These are phyloP conservation scores for Galerucella pusilla DNA, from an alignment of 2,888 invertebrate genomes.

Conservation along the genomic window DNA sequence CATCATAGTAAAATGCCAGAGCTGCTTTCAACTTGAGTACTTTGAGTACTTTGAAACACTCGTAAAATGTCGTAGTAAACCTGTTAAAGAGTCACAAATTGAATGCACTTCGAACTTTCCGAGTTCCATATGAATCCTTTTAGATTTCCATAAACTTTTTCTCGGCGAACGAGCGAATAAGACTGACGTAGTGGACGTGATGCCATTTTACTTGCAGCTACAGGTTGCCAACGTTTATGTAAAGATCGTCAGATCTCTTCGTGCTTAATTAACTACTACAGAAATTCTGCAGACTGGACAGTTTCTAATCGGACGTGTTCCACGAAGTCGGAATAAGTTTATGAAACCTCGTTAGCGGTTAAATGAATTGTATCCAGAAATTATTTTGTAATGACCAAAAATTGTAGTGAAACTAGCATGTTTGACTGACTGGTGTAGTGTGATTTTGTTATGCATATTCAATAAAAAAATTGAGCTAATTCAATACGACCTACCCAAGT, in stretches of 20 bases:
- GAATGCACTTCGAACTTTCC: conserved; percentile 20
- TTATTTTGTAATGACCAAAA: neutral
- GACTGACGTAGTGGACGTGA: conserved; percentile 18
- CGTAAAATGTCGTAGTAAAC: conserved; percentile 31
- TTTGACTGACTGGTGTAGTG: neutral
- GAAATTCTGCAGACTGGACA: conserved; percentile 8
- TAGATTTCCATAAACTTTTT: conserved; percentile 1
- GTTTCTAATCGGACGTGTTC: neutral
- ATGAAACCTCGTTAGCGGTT: neutral
- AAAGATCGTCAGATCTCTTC: conserved; percentile 1
- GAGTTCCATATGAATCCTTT: conserved; percentile 15
- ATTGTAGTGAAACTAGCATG: neutral
- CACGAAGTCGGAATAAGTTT: conserved; percentile 9
- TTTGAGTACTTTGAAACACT: conserved; percentile 29
- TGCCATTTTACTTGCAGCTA: conserved; percentile 14
- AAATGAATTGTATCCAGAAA: neutral
- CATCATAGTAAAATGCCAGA: conserved; percentile 3
- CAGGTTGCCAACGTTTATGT: conserved; percentile 7
- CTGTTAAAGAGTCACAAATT: conserved; percentile 22
- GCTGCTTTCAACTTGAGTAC: conserved; percentile 10
- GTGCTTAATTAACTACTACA: conserved; percentile 21
- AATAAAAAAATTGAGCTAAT: no score
- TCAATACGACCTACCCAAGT: no score
- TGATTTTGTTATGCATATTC: no score
- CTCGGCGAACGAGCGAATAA: conserved; percentile 8